Evolutionary conservation across 2,797 vertebrate genomes (phyloP).

Genomic region (Parambassis ranga): DNA sequence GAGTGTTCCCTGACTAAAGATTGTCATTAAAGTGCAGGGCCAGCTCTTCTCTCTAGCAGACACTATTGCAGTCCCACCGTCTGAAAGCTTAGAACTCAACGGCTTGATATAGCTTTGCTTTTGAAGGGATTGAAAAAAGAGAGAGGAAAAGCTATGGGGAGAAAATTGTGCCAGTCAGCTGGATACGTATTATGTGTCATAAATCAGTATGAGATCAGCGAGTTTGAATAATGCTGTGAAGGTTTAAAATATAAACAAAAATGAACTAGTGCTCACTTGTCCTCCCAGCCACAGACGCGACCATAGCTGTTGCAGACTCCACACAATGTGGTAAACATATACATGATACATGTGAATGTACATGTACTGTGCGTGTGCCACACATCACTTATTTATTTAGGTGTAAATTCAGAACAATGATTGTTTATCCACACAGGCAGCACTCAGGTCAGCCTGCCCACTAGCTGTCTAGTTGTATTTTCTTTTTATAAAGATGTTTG

Average conservation of each 20-base stretch:
- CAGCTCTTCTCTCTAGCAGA: conserved; percentile 47
- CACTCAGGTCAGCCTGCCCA: conserved; percentile 20
- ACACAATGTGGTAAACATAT: too few species aligned
- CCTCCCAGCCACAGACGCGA: conserved; percentile 36
- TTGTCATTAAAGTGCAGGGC: conserved; percentile 73
- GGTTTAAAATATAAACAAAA: conserved; percentile 17
- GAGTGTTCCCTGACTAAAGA: conserved; percentile 57
- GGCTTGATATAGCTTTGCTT: conserved; percentile 33
- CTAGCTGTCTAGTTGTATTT: conserved; percentile 35
- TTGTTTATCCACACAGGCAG: background rate
- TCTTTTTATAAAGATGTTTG: conserved; percentile 21
- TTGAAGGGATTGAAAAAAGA: conserved; percentile 20
- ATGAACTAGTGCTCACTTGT: conserved; percentile 19
- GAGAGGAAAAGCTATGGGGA: background rate
- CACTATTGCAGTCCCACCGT: conserved; percentile 26
- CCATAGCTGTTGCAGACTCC: conserved; percentile 18
- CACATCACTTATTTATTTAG: conserved; percentile 3
- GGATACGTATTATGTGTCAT: conserved; percentile 39
- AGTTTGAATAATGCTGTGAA: conserved; percentile 36
- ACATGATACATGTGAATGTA: background rate
- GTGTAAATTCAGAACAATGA: conserved; percentile 10
- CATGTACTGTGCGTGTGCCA: background rate
- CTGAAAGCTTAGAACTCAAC: conserved; percentile 32
- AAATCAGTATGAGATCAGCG: conserved; percentile 36
- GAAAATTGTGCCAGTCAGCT: conserved; percentile 39